A percentile compares a stretch with the other conserved stretches of the same genome.
Conservation (phyloP, 1,140 invertebrate species). For the Octopus bimaculoides region DNA sequence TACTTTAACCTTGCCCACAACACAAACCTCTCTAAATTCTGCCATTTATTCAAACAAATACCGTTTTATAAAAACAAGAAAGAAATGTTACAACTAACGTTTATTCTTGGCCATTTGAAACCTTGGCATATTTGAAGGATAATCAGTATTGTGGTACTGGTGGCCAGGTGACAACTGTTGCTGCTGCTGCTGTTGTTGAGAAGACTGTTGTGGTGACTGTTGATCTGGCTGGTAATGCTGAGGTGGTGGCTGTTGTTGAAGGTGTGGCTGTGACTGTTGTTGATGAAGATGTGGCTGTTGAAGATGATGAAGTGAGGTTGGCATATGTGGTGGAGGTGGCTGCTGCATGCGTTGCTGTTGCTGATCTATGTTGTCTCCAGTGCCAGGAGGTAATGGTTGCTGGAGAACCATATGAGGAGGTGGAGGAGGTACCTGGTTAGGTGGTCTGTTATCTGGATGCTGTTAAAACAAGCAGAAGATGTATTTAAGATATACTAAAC, state of each 20-base stretch:
- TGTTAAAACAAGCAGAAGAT: not conserved
- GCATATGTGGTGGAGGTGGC: not conserved
- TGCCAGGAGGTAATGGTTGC: not conserved
- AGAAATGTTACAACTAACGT: not conserved
- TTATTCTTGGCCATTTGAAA: slow-evolving; percentile 15
- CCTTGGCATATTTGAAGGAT: slow-evolving; percentile 22
- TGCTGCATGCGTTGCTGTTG: not conserved
- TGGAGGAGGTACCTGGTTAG: slow-evolving; percentile 6
- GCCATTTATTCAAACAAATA: not conserved
- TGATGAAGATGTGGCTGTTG: not conserved
- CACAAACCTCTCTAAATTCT: too few species aligned
- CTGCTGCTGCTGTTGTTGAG: not conserved
- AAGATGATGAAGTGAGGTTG: not conserved
- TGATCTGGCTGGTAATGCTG: slow-evolving; percentile 14
- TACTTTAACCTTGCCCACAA: too few species aligned
- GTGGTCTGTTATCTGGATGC: slow-evolving; percentile 9
- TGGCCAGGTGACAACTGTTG: not conserved
- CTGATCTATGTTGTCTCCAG: not conserved
- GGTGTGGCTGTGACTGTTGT: slow-evolving; percentile 11
- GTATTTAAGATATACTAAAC: too few species aligned
- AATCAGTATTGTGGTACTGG: not conserved
- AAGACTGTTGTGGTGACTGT: not conserved
- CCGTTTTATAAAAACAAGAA: not conserved
- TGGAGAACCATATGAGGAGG: slow-evolving; percentile 9
- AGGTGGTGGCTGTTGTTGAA: slow-evolving; percentile 13